Evolutionary conservation across 1,140 invertebrate species (phyloP), one percentile per base, ranked within the genome.

Genomic region (Theocolax elegans): DNA sequence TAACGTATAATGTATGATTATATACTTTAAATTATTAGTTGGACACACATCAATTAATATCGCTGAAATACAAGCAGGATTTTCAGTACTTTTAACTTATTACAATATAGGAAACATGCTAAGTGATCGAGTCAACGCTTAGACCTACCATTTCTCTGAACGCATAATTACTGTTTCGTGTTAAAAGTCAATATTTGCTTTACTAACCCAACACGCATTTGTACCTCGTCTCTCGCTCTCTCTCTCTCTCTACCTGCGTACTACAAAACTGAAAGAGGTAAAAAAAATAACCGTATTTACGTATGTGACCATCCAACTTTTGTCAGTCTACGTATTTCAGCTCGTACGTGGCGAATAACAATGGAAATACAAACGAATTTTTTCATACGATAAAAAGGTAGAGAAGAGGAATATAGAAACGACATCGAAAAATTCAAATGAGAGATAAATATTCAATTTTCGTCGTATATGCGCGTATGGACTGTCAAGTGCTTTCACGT

Each of bases 141-240:
- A 42, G 15, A 25, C 54, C 73, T 74, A 17, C 46, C 23, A 67
- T 65, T 75, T 68, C 65, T 73, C 51, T 65, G 74, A 76, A 70
- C 60, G 72, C 72, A 72, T 63, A 68, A 56, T 65, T 44, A 67
- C 74, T 72, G 80, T 82, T 80, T 80, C 69, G 79, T 82, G 67
- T 31, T 53, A 44, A 29, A 29, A 17, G 35, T 53, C 67, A 68
- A 68, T 62, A 62, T 67, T 67, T 68, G 59, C 58, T 29, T 42
- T 48, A 17, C 58, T 60, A 62, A 29, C 38, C 67, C 60, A 68
- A 68, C 67, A 68, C 46, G 54, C 21, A 59, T 51, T 67, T 60
- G 42, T 67, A 51, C 25, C 62, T 64, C 10, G 21, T 10, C 54
- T 27, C 29, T 44, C n/a, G n/a, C n/a, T n/a, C n/a, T n/a, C n/a